A percentile compares a stretch with the other conserved stretches of the same genome.
Conservation (phyloP, 2,888 invertebrate genomes). For the Bhutanitis thaidina region DNA sequence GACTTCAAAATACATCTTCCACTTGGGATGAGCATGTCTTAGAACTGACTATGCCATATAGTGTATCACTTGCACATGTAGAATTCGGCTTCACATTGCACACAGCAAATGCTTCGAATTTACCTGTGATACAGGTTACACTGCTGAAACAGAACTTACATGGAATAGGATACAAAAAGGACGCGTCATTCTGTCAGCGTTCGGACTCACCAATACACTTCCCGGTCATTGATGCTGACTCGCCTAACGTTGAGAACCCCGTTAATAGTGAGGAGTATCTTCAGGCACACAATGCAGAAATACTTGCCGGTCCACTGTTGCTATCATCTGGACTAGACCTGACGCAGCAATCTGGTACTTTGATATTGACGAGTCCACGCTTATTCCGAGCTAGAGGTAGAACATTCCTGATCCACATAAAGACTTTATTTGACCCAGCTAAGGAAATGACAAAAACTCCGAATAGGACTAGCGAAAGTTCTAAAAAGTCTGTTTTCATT, state of each 20-base stretch:
- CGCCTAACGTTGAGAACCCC: conserved; percentile 82
- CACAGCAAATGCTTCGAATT: conserved; percentile 84
- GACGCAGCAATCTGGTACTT: conserved; percentile 90
- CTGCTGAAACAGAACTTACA: conserved; percentile 80
- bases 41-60: conserved; percentile 91
- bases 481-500: conserved; percentile 74
- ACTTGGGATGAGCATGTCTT: conserved; percentile 97
- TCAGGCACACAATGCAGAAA: conserved; percentile 92
- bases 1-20: conserved; percentile 91
- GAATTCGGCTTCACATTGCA: conserved; percentile 93
- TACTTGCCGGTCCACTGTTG: conserved; percentile 93
- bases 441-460: conserved; percentile 77
- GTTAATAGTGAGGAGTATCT: conserved; percentile 89
- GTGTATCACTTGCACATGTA: conserved; percentile 90
- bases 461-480: conserved; percentile 52
- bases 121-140: conserved; percentile 89
- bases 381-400: conserved; percentile 88
- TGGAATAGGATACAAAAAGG: conserved; percentile 77
- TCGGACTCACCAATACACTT: conserved; percentile 63
- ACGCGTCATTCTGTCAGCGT: conserved; percentile 64
- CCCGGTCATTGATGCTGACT: conserved; percentile 55
- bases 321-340: conserved; percentile 90
- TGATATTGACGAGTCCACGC: conserved; percentile 92
- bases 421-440: conserved; percentile 83
- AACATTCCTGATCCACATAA: conserved; percentile 89